These are phyloP conservation scores for Montipora capricornis DNA, from an alignment of 64 coral and sea anemone species.

Conservation along the genomic window DNA sequence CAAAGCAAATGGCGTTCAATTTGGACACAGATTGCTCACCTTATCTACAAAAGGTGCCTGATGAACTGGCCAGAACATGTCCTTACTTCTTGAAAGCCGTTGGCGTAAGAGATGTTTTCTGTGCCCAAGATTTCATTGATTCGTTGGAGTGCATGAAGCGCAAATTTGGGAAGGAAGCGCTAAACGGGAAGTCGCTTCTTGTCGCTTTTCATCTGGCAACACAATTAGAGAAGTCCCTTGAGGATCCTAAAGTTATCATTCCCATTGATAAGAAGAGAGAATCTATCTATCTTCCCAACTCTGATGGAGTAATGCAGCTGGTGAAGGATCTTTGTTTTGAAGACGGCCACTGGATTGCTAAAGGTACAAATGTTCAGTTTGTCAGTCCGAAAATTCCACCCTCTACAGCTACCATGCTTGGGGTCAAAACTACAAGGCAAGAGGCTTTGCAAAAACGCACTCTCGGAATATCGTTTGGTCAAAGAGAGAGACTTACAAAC, in stretches of 20 bases:
- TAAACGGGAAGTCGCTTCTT: constrained; percentile 25
- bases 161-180: background rate
- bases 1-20: constrained; percentile 55
- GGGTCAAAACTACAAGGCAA: constrained; percentile 71
- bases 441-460: constrained; percentile 52
- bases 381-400: constrained; percentile 38
- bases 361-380: constrained; percentile 23
- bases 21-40: constrained; percentile 51
- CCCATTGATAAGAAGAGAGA: background rate
- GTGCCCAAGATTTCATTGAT: constrained; percentile 11
- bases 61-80: constrained; percentile 7
- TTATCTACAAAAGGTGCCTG: constrained; percentile 45
- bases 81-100: constrained; percentile 37
- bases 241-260: background rate
- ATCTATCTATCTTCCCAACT: constrained; percentile 66
- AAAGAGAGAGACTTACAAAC: constrained; percentile 79
- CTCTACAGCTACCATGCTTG: background rate
- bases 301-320: constrained; percentile 43
- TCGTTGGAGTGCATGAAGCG: constrained; percentile 46
- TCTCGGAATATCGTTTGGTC: constrained; percentile 77
- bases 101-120: constrained; percentile 71
- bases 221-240: constrained; percentile 29
- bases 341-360: constrained; percentile 76
- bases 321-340: constrained; percentile 62
- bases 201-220: constrained; percentile 18